A percentile compares a stretch with the other conserved stretches of the same genome.
Evolutionary conservation across 37 sponge, comb jelly and placozoan genomes (phyloP).

Genomic region (Haliclona indistincta): DNA sequence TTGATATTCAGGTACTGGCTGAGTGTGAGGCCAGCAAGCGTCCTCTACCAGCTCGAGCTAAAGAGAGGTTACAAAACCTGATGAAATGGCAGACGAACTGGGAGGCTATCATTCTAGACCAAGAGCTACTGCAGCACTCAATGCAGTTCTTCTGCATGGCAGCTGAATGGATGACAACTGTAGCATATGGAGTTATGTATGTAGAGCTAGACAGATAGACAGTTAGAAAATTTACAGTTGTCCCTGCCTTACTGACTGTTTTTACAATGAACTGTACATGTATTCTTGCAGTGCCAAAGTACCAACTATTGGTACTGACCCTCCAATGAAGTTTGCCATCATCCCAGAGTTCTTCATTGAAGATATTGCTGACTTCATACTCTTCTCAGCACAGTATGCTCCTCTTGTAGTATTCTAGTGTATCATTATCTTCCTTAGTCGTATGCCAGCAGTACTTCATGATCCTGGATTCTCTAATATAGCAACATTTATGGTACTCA

Average conservation of each 20-base stretch:
- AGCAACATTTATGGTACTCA: conserved; percentile 47
- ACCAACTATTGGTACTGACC: conserved; percentile 22
- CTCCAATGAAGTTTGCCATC: conserved; percentile 64
- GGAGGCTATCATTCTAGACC: conserved; percentile 37
- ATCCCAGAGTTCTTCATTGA: conserved; percentile 91
- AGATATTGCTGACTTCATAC: conserved; percentile 80
- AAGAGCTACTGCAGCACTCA: conserved; percentile 28
- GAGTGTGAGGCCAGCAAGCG: background rate
- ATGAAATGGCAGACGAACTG: conserved; percentile 19
- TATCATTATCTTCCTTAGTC: conserved; percentile 21
- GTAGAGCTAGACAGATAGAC: background rate
- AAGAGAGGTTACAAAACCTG: background rate
- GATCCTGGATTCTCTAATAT: conserved; percentile 53
- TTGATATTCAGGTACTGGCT: conserved; percentile 4
- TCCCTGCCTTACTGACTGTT: background rate
- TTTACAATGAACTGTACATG: background rate
- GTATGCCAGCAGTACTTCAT: conserved; percentile 30
- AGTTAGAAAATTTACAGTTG: background rate
- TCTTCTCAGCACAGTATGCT: conserved; percentile 60
- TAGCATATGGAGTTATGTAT: background rate
- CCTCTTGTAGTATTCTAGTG: background rate
- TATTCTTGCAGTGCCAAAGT: conserved; percentile 5
- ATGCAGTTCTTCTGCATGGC: conserved; percentile 43
- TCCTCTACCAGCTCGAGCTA: background rate
- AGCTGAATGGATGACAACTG: conserved; percentile 33